Evolutionary conservation across 2,113 vertebrate genomes (phyloP), one percentile per base, ranked within the genome.

Genomic region (Synodontis membranacea): DNA sequence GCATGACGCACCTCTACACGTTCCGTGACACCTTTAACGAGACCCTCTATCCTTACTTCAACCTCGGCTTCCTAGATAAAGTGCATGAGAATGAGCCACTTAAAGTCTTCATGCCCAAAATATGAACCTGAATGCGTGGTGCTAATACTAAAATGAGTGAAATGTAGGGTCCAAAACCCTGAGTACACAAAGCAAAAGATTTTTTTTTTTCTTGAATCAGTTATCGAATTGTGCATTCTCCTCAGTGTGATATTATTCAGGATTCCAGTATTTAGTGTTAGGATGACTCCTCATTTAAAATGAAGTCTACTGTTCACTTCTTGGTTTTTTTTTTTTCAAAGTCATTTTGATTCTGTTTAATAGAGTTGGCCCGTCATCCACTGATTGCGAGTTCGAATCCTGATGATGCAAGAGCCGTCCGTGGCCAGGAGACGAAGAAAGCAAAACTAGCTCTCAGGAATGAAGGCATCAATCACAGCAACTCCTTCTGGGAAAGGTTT

Each of bases 61-160:
- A 96, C 81, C 74, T 96, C 56, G 95, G 94, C 48, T 95, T 95
- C 86, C 90, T 95, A 82, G 95, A 95, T 86, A 95, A 96, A 90
- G 94, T 95, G 85, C 95, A 95, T 31, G 95, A 95, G 88, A 96
- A 96, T 23, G 95, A 96, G 91, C 95, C 95, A 25, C 94, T 96
- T 12, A 96, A 96, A 88, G 95, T 96, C 74, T 96, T 96, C 88
- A 46, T 95, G 6, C 95, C 95, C 62, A 95, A 95, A 90, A 94
- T 96, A 86, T 96, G 89, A 92, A 8, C 10, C 42, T 1, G 17
- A 60, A 66, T 19, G 28, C 6, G 3, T n/a, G 44, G 44, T 76
- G 25, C 74, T 76, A 76, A 31, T 34, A 34, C 46, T 34, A 79
- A 23, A 80, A 54, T 12, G 19, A 54, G 31, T 37, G 10, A 17